Percentiles rank a stretch among this genome's conserved stretches.
Conservation (phyloP, 2,888 invertebrate genomes). For the Pegoplata infirma region DNA sequence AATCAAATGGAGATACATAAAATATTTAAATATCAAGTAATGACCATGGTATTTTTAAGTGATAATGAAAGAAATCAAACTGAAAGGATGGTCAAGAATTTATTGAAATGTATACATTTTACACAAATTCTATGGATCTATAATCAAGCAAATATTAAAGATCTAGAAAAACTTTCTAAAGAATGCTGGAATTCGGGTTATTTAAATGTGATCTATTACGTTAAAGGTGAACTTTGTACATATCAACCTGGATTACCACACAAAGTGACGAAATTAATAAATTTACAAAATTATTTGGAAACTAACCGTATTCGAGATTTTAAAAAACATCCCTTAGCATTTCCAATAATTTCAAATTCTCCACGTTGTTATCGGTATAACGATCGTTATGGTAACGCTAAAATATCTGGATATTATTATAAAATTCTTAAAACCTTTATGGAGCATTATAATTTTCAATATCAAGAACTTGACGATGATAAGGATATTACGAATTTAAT, state of each 20-base stretch:
- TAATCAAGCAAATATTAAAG: background rate
- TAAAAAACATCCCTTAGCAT: conserved; percentile 11
- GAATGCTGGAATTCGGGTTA: conserved; percentile 23
- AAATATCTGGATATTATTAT: conserved; percentile 21
- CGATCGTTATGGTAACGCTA: background rate
- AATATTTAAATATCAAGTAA: background rate
- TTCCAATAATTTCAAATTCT: background rate
- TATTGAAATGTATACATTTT: background rate
- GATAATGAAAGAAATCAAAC: background rate
- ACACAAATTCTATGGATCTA: conserved; percentile 28
- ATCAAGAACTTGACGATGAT: background rate
- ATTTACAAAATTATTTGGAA: background rate
- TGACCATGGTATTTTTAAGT: conserved; percentile 5
- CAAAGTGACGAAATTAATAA: background rate
- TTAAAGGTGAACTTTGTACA: background rate
- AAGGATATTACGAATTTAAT: background rate
- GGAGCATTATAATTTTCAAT: conserved; percentile 8
- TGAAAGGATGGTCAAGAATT: background rate
- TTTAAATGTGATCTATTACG: conserved; percentile 9
- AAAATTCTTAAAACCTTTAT: conserved; percentile 10
- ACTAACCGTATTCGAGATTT: conserved; percentile 1
- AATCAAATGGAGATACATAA: background rate
- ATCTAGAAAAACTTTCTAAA: background rate
- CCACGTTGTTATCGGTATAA: conserved; percentile 6
- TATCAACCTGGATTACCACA: conserved; percentile 2